These are phyloP conservation scores for Eulemur albifrons DNA, from an alignment of 2,797 vertebrate genomes.

Conservation along the genomic window DNA sequence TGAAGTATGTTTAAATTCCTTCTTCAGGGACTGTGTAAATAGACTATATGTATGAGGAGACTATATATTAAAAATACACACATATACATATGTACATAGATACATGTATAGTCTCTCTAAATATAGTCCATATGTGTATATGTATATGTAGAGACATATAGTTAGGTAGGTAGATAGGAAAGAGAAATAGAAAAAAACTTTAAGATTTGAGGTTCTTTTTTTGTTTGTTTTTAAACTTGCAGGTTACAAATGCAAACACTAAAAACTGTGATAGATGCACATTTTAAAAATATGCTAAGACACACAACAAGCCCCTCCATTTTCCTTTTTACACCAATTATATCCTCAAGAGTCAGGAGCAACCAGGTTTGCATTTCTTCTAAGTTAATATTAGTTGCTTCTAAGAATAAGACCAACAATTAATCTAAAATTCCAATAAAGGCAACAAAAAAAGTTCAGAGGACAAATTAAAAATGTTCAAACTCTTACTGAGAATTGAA, in stretches of 20 bases:
- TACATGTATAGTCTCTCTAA: not conserved
- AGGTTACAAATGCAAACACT: constrained; percentile 41
- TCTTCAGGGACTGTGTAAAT: not conserved
- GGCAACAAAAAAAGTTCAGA: not conserved
- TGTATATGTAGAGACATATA: not conserved
- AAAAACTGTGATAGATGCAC: not conserved
- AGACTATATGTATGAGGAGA: not conserved
- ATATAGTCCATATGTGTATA: not conserved
- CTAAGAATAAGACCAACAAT: constrained; percentile 61
- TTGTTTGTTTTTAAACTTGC: constrained; percentile 15
- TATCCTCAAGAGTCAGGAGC: constrained; percentile 38
- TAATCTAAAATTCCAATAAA: constrained; percentile 64
- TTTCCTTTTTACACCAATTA: constrained; percentile 61
- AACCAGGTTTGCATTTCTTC: constrained; percentile 53
- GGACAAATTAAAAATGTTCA: constrained; percentile 15
- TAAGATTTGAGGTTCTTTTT: not conserved
- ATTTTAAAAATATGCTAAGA: not conserved
- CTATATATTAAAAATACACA: not conserved
- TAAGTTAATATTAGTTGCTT: constrained; percentile 45
- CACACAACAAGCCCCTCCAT: constrained; percentile 9
- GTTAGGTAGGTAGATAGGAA: not conserved
- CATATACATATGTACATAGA: not conserved
- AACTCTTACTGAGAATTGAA: constrained; percentile 51
- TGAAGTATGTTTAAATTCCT: constrained; percentile 8
- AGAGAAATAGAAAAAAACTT: not conserved